Conservation (phyloP, 2,797 vertebrate genomes). For the Chelmon rostratus region DNA sequence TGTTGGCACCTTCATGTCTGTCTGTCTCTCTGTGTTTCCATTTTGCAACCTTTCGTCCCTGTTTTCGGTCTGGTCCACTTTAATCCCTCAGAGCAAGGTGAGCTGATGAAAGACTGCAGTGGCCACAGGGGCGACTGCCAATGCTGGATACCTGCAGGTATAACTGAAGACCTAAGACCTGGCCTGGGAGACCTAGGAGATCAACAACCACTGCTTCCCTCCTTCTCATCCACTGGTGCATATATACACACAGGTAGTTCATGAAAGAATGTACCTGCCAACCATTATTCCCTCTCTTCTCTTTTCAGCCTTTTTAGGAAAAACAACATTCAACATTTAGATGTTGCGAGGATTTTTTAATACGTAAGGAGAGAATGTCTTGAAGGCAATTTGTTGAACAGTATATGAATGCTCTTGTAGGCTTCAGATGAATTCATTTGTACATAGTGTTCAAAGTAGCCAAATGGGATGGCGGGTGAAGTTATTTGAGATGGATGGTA, state of each 20-base stretch:
- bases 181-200: background rate
- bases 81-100: background rate
- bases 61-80: background rate
- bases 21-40: background rate
- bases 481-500: background rate
- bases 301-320: background rate
- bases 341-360: background rate
- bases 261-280: background rate
- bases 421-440: background rate
- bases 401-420: background rate
- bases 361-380: background rate
- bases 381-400: background rate
- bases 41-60: conserved; percentile 4
- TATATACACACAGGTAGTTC: background rate
- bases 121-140: background rate
- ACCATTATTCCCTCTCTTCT: background rate
- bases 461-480: background rate
- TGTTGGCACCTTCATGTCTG: background rate
- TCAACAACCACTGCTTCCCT: background rate
- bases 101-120: conserved; percentile 17
- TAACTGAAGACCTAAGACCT: conserved; percentile 85
- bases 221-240: background rate
- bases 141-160: conserved; percentile 70
- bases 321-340: background rate
- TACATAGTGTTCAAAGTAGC: background rate